Conservation (phyloP, 2,113 vertebrate species). For the Microtus ochrogaster region DNA sequence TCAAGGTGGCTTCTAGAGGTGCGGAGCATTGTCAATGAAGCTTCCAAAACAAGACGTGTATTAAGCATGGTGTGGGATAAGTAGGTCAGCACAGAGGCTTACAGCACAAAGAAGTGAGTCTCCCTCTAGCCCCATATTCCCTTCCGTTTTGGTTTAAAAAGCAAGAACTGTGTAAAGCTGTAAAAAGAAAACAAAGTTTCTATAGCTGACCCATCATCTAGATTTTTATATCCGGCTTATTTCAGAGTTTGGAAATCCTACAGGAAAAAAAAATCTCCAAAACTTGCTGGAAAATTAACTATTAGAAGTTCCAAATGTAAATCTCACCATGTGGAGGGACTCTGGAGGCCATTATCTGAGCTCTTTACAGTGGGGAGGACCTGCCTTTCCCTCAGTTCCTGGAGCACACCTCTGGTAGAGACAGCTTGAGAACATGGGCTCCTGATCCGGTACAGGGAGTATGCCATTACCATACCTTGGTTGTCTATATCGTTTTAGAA, state of each 20-base stretch:
- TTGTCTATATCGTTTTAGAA: background rate
- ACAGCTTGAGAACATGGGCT: background rate
- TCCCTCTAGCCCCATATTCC: background rate
- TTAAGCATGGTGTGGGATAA: constrained; percentile 40
- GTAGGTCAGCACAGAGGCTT: constrained; percentile 46
- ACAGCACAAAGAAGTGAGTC: background rate
- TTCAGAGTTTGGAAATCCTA: constrained; percentile 42
- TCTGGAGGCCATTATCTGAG: background rate
- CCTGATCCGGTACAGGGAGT: background rate
- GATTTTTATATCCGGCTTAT: constrained; percentile 33
- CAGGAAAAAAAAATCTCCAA: constrained; percentile 23
- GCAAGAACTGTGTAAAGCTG: background rate
- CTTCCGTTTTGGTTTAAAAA: constrained; percentile 34
- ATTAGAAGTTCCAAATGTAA: background rate
- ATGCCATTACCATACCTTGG: background rate
- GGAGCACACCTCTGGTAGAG: background rate
- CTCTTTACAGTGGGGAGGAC: background rate
- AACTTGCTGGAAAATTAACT: constrained; percentile 19
- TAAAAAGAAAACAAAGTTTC: background rate
- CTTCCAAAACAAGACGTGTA: constrained; percentile 71
- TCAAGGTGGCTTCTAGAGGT: constrained; percentile 70
- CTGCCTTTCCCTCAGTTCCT: background rate
- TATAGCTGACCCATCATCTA: background rate
- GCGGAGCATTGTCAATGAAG: constrained; percentile 73
- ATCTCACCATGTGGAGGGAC: background rate